Evolutionary conservation across 2,113 vertebrate species (phyloP), one percentile per base, ranked within the genome.

Genomic region (Urocynchramus pylzowi): DNA sequence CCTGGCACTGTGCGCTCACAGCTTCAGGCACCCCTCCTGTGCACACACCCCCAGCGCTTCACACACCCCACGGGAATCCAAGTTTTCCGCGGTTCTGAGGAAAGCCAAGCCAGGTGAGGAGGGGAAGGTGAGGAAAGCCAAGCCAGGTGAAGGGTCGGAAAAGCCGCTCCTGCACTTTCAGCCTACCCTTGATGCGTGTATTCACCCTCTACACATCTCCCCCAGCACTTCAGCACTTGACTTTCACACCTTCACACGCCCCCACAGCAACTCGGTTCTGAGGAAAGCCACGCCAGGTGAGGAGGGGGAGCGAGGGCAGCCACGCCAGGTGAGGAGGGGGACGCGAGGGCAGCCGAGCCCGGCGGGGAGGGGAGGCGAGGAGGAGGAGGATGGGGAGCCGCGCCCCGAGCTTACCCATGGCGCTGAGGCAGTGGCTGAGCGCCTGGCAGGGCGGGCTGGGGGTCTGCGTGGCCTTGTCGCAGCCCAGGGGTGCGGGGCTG

Each of bases 391-490:
- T 16, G 76, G 27, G 49, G 67, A 71, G 75, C 85, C 85, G 86
- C 67, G 84, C 65, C 77, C 50, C 60, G 45, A 74, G 68, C 77
- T 82, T 75, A 89, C 98, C 98, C 98, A 98, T 98, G 86, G 98
- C 98, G 92, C 97, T 98, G 88, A 98, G 97, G 97, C 97, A 98
- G 96, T 98, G 98, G 95, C 97, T 98, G 97, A 98, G 97, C 76
- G 98, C 98, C 97, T 99, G 99, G 95, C 98, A 98, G 85, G 98
- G 97, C 69, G 97, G 99, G 90, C 98, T 99, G 86, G 98, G 98
- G 67, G 99, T 99, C 98, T 99, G 99, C 89, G 99, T 99, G 73
- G 98, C 97, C 96, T 98, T 98, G 95, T 98, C 98, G 94, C 99
- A 98, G 97, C 98, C 96, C 94, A 98, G 98, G 97, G 98, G 97